phyloP scores from a whole-genome alignment of 2,113 vertebrate species.

The Phylloscopus trochilus region DNA sequence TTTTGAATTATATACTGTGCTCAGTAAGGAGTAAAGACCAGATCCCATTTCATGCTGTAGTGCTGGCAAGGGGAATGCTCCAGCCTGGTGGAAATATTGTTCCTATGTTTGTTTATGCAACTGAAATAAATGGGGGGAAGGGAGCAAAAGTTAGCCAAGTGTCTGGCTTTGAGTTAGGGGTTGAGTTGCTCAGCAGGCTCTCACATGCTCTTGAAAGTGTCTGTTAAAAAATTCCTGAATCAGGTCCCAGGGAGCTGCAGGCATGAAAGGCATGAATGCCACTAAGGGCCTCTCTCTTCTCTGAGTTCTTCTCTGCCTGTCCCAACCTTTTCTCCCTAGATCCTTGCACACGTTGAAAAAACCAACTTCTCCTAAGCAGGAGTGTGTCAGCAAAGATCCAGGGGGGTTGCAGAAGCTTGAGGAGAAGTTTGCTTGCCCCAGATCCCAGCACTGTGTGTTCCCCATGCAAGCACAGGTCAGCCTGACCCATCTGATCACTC shows the following conservation, averaged over 20 bases:
- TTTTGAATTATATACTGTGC: background rate
- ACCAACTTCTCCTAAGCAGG: background rate
- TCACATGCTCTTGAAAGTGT: slow-evolving; percentile 45
- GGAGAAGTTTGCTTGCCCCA: background rate
- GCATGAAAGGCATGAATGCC: slow-evolving; percentile 56
- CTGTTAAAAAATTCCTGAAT: slow-evolving; percentile 62
- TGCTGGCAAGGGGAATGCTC: background rate
- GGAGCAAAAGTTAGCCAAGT: background rate
- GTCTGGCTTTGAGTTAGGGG: background rate
- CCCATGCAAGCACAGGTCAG: background rate
- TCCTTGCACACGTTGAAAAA: background rate
- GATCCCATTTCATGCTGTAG: background rate
- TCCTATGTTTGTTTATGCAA: background rate
- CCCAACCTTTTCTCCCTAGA: background rate
- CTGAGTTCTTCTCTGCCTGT: background rate
- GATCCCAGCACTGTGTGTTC: fast-evolving
- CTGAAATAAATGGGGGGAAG: background rate
- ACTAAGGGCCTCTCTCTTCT: slow-evolving; percentile 1
- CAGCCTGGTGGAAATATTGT: background rate
- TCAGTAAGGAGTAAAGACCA: background rate
- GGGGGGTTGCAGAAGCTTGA: background rate
- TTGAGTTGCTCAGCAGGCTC: slow-evolving; percentile 12
- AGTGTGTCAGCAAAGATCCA: background rate
- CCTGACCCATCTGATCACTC: background rate
- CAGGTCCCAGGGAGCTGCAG: slow-evolving; percentile 21